Evolutionary conservation across 2,113 vertebrate species (phyloP), one percentile per base, ranked within the genome.

Genomic region (Pongo pygmaeus): DNA sequence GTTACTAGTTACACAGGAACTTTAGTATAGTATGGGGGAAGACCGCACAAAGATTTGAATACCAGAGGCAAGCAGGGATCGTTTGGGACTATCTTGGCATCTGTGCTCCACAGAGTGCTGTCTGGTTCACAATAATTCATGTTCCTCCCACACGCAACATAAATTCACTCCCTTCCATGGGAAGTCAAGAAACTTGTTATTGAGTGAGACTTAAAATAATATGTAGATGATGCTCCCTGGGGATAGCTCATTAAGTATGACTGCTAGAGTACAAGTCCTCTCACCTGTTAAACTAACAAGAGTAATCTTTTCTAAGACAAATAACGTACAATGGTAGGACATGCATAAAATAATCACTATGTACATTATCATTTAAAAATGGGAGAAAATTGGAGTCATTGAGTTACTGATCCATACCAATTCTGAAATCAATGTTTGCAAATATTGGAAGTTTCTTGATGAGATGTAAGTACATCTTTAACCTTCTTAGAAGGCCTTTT

Each of bases 41-140:
- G 22, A 52, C 1, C 0, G 5, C 16, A 38, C 1, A 3, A 11
- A 16, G 13, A 17, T n/a, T 27, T 87, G 70, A 84, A 5, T 5
- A 69, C 3, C 52, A 46, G 30, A 79, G n/a, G 35, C 48, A 30
- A 20, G 1, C 6, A 14, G 38, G 7, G 32, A 69, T 20, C 59
- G 12, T 61, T 61, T 30, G 6, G 22, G 25, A 38, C 13, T 30
- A 35, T 64, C 43, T 38, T 72, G 27, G 30, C 38, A 81, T 59
- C 46, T 38, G 14, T 16, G 2, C 43, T 20, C 13, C 17, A 59
- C 8, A 35, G 25, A 50, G 4, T 61, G 1, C 2, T 23, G 8
- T 22, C 16, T 77, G 18, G 1, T 70, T 30, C 59, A 25, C 12
- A 72, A 52, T 55, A 40, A 64, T 16, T 38, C 70, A 46, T 6